Conservation (phyloP, 2,797 vertebrate species). For the Miichthys miiuy region DNA sequence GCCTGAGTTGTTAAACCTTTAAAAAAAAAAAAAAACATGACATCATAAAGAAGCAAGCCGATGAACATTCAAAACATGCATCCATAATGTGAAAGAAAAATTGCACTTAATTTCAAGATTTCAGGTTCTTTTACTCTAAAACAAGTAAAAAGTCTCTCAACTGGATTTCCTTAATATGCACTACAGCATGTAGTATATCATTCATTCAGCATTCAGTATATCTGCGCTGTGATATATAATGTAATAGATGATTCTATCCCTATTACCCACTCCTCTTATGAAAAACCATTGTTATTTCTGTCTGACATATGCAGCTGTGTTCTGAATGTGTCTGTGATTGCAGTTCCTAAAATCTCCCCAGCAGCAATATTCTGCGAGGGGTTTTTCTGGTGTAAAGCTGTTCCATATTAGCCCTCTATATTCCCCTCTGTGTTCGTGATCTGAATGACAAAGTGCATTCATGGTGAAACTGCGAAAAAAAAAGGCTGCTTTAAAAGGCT, state of each 20-base stretch:
- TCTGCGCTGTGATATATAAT: neutral
- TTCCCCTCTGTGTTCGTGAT: slow-evolving; percentile 71
- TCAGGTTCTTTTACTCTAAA: neutral
- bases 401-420: slow-evolving; percentile 64
- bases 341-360: slow-evolving; percentile 24
- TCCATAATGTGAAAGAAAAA: neutral
- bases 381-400: slow-evolving; percentile 27
- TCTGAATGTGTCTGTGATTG: slow-evolving; percentile 24
- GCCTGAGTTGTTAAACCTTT: neutral
- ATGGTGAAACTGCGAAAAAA: slow-evolving; percentile 53
- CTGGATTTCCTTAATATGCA: neutral
- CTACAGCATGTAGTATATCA: neutral
- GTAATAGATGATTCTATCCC: neutral
- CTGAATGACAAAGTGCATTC: slow-evolving; percentile 68
- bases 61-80: neutral
- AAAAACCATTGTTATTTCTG: neutral
- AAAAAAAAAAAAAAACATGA: neutral
- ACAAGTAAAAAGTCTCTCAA: neutral
- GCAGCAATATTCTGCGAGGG: slow-evolving; percentile 21
- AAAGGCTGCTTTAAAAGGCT: slow-evolving; percentile 49
- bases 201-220: neutral
- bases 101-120: neutral
- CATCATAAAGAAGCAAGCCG: neutral
- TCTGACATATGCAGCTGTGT: neutral
- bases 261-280: neutral